Conservation (phyloP, 1,140 invertebrate species). For the Aphis gossypii region DNA sequence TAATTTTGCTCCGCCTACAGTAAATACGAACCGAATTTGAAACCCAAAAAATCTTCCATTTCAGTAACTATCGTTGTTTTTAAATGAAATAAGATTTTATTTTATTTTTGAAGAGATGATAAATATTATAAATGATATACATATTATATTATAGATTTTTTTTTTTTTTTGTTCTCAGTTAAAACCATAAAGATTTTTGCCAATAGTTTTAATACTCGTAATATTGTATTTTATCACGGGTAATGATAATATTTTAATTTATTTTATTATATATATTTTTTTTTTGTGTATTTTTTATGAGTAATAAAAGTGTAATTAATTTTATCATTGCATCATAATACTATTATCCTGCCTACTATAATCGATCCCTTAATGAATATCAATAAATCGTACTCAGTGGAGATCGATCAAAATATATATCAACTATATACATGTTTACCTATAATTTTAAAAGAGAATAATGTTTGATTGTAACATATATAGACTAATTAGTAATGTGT, state of each 20-base stretch:
- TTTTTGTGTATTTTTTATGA: slow-evolving; percentile 35
- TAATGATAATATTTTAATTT: neutral
- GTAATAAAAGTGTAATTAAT: neutral
- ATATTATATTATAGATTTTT: neutral
- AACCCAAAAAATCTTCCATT: neutral
- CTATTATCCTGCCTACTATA: neutral
- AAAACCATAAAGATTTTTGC: neutral
- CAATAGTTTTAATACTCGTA: neutral
- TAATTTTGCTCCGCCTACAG: neutral
- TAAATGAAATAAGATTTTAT: neutral
- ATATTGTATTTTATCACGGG: neutral
- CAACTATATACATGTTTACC: neutral
- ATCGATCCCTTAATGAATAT: neutral
- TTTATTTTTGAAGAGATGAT: slow-evolving; percentile 1
- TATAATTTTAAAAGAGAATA: slow-evolving; percentile 17
- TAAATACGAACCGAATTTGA: neutral
- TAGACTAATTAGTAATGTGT: slow-evolving; percentile 3
- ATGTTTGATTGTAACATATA: neutral
- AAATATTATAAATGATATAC: neutral
- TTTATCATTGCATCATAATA: neutral
- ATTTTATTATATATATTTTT: neutral
- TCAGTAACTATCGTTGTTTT: neutral
- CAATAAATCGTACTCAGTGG: neutral
- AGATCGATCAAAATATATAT: neutral
- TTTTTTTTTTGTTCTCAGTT: neutral